Percentiles rank a stretch among this genome's conserved stretches.
Evolutionary conservation across 2,888 invertebrate genomes (phyloP).

Genomic region (Chaitophorus viminalis): DNA sequence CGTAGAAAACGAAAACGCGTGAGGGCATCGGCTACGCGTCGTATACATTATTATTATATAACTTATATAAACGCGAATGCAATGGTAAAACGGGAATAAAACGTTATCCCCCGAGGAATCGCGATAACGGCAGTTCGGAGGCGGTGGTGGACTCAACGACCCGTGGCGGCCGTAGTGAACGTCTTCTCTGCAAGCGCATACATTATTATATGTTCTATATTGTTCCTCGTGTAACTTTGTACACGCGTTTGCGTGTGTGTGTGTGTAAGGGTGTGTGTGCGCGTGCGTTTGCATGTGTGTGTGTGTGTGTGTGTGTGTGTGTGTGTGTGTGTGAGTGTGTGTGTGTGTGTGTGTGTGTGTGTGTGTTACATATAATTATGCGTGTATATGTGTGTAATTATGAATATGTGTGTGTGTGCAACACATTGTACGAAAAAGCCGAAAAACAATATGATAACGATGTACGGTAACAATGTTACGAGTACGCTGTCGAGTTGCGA

Average conservation of each 20-base stretch:
- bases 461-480: too few relatives aligned
- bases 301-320: not conserved
- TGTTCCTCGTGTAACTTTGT: not conserved
- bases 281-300: not conserved
- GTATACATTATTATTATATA: not conserved
- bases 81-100: slow-evolving; percentile 40
- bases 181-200: not conserved
- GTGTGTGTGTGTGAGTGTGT: not conserved
- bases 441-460: too few relatives aligned
- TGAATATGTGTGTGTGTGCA: not conserved
- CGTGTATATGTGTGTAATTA: too few relatives aligned
- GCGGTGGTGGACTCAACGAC: slow-evolving; percentile 8
- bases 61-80: not conserved
- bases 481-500: too few relatives aligned
- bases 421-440: too few relatives aligned
- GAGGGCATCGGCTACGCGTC: not conserved
- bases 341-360: too few relatives aligned
- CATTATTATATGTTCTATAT: not conserved
- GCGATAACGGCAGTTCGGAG: not conserved
- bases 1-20: not conserved
- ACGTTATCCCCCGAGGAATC: not conserved
- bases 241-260: not conserved
- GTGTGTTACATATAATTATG: too few relatives aligned
- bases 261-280: not conserved
- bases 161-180: not conserved